Conservation (phyloP, 1,140 invertebrate genomes). For the Mactra quadrangularis region DNA sequence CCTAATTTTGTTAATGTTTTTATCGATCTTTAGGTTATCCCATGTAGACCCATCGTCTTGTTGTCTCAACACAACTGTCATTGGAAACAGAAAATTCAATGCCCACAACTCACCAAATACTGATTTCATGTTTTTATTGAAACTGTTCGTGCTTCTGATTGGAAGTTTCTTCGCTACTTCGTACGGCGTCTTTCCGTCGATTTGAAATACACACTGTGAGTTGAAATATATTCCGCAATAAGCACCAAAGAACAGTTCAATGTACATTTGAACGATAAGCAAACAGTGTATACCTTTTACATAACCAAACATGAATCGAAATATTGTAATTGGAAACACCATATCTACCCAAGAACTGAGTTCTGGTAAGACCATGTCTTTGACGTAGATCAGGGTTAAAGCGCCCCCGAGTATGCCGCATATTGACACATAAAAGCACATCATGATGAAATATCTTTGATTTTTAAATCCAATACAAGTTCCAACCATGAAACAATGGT, state of each 20-base stretch:
- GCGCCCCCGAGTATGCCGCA: constrained; percentile 46
- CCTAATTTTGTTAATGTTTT: constrained; percentile 50
- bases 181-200: constrained; percentile 67
- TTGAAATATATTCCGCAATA: constrained; percentile 66
- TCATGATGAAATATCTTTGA: constrained; percentile 93
- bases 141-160: constrained; percentile 54
- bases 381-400: constrained; percentile 64
- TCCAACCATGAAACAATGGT: constrained; percentile 96
- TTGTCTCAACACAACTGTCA: constrained; percentile 74
- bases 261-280: constrained; percentile 65
- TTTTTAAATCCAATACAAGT: constrained; percentile 96
- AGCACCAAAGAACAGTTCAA: constrained; percentile 60
- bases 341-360: constrained; percentile 59
- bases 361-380: constrained; percentile 16
- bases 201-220: constrained; percentile 64
- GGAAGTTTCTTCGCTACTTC: constrained; percentile 68
- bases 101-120: constrained; percentile 79
- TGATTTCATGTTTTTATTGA: constrained; percentile 70
- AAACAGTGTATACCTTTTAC: constrained; percentile 27
- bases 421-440: constrained; percentile 88
- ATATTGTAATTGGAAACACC: constrained; percentile 58
- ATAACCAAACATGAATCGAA: constrained; percentile 40
- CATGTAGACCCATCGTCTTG: constrained; percentile 70
- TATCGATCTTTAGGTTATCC: constrained; percentile 67
- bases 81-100: constrained; percentile 77